Conservation (phyloP, 2,888 invertebrate genomes). For the Scotopteryx bipunctaria region DNA sequence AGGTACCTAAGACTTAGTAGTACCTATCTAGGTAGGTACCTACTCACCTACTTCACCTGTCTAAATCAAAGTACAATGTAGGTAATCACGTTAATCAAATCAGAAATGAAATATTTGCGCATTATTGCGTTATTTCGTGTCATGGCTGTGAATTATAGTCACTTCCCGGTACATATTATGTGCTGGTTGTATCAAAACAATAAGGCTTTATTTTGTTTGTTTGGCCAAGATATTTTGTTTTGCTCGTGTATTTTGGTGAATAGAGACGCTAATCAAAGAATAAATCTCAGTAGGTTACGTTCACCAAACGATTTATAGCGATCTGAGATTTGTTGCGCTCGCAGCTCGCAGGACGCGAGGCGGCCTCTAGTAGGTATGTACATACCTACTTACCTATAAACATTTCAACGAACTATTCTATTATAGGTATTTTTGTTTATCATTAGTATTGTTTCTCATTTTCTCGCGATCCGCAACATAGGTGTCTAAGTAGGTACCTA, state of each 20-base stretch:
- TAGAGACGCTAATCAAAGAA: conserved; percentile 68
- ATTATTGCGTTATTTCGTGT: conserved; percentile 22
- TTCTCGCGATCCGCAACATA: conserved; percentile 40
- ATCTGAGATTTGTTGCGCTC: conserved; percentile 68
- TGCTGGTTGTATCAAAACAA: conserved; percentile 18
- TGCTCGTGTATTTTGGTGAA: conserved; percentile 51
- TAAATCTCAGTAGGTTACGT: conserved; percentile 64
- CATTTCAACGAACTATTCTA: conserved; percentile 70
- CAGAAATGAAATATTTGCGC: conserved; percentile 22
- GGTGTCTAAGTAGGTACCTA: not conserved
- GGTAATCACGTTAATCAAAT: conserved; percentile 13
- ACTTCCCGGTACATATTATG: conserved; percentile 1
- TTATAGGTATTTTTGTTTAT: conserved; percentile 55
- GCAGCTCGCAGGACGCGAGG: conserved; percentile 51
- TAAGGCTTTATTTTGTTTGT: conserved; percentile 23
- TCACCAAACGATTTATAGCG: conserved; percentile 62
- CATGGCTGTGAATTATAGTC: conserved; percentile 15
- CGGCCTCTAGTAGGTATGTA: too few relatives aligned
- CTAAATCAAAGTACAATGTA: too few relatives aligned
- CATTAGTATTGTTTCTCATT: conserved; percentile 61
- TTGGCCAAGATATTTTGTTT: conserved; percentile 32
- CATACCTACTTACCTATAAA: too few relatives aligned
- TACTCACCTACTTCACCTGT: too few relatives aligned
- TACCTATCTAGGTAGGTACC: not conserved
- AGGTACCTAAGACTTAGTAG: not conserved